phyloP scores from a whole-genome alignment of 2,888 invertebrate genomes.

The Ceriagrion tenellum region DNA sequence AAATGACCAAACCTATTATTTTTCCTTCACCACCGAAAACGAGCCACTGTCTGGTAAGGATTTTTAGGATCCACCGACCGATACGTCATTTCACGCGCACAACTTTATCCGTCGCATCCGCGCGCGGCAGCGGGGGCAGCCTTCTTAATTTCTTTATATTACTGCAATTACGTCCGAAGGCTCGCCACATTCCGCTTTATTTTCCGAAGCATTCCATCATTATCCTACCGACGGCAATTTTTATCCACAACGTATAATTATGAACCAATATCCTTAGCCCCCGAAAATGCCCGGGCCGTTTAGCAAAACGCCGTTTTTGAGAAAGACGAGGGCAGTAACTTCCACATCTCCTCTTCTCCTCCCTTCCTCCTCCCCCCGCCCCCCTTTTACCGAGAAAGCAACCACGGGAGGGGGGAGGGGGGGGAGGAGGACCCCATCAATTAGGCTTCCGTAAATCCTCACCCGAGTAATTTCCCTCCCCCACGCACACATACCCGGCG shows the following conservation, averaged over 20 bases:
- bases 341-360: neutral
- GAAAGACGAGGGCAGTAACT: neutral
- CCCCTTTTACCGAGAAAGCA: neutral
- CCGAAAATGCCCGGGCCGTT: neutral
- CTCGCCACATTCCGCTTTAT: neutral
- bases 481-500: neutral
- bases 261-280: slow-evolving; percentile 22
- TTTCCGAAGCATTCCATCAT: slow-evolving; percentile 10
- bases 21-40: neutral
- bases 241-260: slow-evolving; percentile 26
- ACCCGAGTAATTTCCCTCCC: slow-evolving; percentile 13
- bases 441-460: slow-evolving; percentile 36
- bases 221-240: slow-evolving; percentile 8
- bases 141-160: slow-evolving; percentile 17
- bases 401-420: neutral
- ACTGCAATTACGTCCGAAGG: slow-evolving; percentile 28
- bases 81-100: slow-evolving; percentile 12
- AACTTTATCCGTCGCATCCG: neutral
- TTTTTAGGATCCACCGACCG: neutral
- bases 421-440: neutral
- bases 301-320: slow-evolving; percentile 26
- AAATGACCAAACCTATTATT: neutral
- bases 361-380: too few relatives aligned
- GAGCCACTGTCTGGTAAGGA: neutral
- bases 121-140: neutral